These are phyloP conservation scores for Cyprinella venusta DNA, from an alignment of 2,797 vertebrate genomes.

Conservation along the genomic window DNA sequence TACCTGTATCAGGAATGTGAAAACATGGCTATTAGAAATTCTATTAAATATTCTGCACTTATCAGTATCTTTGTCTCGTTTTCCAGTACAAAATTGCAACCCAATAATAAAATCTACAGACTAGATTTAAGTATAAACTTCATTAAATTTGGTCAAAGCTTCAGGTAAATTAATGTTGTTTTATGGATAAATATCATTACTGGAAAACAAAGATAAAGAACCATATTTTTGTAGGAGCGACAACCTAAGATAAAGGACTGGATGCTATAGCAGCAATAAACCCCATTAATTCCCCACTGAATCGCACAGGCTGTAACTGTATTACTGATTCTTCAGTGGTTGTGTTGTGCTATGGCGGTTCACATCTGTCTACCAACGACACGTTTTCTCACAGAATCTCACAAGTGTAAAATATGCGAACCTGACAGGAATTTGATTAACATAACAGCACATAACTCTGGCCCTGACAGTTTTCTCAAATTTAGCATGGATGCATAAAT, in stretches of 20 bases:
- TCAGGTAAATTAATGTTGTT: not conserved
- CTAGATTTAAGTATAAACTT: not conserved
- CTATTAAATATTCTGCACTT: not conserved
- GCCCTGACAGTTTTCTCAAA: constrained; percentile 36
- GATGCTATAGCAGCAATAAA: constrained; percentile 21
- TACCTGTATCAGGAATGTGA: constrained; percentile 45
- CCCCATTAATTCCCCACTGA: constrained; percentile 3
- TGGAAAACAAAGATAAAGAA: constrained; percentile 57
- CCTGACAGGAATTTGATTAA: constrained; percentile 42
- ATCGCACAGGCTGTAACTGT: constrained; percentile 14
- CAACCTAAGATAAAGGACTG: constrained; percentile 23
- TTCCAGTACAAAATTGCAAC: not conserved
- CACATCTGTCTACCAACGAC: constrained; percentile 29
- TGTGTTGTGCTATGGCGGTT: constrained; percentile 15
- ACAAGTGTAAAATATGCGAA: constrained; percentile 34
- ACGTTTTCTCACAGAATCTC: constrained; percentile 22
- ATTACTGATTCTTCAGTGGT: not conserved
- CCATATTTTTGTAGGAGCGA: constrained; percentile 35
- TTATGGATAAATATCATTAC: not conserved
- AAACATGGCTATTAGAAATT: not conserved
- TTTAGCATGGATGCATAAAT: constrained; percentile 33
- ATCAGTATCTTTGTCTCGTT: not conserved
- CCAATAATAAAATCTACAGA: not conserved
- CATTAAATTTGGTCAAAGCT: not conserved
- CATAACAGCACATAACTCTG: constrained; percentile 53